A percentile compares a stretch with the other conserved stretches of the same genome.
These are phyloP conservation scores for Pheosia gnoma DNA, from an alignment of 2,888 invertebrate genomes.

Conservation along the genomic window DNA sequence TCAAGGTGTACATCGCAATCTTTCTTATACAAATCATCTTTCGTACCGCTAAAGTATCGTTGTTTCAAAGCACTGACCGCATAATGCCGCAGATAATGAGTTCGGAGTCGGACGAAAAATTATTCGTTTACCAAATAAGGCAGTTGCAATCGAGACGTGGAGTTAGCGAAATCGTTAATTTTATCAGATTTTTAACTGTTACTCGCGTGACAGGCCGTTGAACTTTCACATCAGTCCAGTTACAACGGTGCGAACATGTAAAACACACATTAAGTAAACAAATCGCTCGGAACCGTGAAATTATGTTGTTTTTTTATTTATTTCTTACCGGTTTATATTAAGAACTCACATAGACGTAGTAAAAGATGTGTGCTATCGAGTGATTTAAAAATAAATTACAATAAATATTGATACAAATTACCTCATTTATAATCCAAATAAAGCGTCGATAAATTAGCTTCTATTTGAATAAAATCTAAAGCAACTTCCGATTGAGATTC, in stretches of 20 bases:
- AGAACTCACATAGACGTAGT: not conserved
- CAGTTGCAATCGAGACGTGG: constrained; percentile 35
- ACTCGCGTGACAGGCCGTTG: constrained; percentile 44
- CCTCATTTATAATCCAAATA: too few species aligned
- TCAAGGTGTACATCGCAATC: constrained; percentile 44
- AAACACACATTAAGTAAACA: constrained; percentile 48
- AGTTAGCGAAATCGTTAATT: constrained; percentile 40
- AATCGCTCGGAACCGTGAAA: constrained; percentile 31
- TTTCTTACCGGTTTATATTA: constrained; percentile 15
- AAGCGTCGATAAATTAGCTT: too few species aligned
- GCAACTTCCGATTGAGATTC: too few species aligned
- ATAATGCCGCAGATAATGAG: constrained; percentile 54
- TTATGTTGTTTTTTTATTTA: constrained; percentile 30
- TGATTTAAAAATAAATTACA: not conserved
- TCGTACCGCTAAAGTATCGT: constrained; percentile 23
- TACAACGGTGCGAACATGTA: constrained; percentile 54
- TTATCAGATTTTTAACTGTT: constrained; percentile 40
- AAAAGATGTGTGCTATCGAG: not conserved
- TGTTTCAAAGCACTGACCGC: constrained; percentile 50
- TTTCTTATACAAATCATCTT: constrained; percentile 50
- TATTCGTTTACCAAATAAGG: constrained; percentile 45
- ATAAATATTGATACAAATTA: not conserved
- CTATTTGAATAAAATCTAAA: too few species aligned
- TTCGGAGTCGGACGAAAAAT: constrained; percentile 41
- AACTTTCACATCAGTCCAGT: constrained; percentile 51